Evolutionary conservation across 2,113 vertebrate genomes (phyloP).

Genomic region (Hippopotamus amphibius): DNA sequence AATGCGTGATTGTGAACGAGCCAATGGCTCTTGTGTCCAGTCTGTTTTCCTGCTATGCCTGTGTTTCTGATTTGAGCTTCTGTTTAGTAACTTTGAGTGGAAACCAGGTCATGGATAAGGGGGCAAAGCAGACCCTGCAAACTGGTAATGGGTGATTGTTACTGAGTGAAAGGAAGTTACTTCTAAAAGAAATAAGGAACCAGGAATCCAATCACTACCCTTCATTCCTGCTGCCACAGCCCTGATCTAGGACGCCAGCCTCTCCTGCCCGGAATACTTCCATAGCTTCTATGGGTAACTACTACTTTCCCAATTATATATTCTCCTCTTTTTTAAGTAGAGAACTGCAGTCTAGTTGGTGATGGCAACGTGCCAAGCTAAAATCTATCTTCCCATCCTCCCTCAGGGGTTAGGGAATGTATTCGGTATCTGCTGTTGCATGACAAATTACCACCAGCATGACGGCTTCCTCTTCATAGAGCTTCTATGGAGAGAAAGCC

Average conservation of each 20-base stretch:
- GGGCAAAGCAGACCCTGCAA: background rate
- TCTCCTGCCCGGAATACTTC: background rate
- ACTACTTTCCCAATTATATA: background rate
- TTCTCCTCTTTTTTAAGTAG: background rate
- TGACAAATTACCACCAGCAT: background rate
- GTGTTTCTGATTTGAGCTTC: background rate
- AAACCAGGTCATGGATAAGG: background rate
- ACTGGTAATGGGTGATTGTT: background rate
- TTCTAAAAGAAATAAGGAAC: slow-evolving; percentile 1
- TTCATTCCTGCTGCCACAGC: accelerated
- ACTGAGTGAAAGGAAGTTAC: background rate
- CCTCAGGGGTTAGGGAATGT: background rate
- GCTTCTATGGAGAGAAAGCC: background rate
- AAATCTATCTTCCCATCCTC: background rate
- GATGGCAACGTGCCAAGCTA: background rate
- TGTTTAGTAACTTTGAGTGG: background rate
- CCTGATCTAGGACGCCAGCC: background rate
- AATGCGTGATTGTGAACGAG: background rate
- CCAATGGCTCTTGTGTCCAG: background rate
- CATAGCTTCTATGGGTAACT: background rate
- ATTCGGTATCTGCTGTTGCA: background rate
- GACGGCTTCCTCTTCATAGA: background rate
- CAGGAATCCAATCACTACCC: background rate
- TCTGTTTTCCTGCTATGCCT: background rate
- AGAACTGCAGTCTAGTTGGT: background rate